A percentile compares a stretch with the other conserved stretches of the same genome.
Evolutionary conservation across 1,140 invertebrate genomes (phyloP).

Genomic region (Drosophila eugracilis): DNA sequence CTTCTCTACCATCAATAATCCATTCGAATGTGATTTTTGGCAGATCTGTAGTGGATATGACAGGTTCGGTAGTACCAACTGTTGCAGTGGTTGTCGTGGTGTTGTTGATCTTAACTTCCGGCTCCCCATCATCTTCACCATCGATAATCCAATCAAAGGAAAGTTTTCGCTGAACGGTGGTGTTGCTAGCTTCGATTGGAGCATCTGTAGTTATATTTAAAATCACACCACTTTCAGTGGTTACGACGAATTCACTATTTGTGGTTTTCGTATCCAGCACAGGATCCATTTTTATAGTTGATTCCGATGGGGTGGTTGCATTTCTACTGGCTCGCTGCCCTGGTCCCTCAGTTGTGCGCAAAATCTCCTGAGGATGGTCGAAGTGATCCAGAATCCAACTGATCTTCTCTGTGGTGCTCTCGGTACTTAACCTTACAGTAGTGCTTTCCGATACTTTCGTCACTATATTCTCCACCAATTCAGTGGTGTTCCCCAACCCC

Average conservation of each 20-base stretch:
- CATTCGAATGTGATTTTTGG: background rate
- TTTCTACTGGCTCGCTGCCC: conserved; percentile 11
- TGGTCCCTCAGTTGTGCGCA: conserved; percentile 49
- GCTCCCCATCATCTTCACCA: conserved; percentile 20
- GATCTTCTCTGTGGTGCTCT: conserved; percentile 40
- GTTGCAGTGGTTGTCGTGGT: background rate
- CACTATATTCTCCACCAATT: background rate
- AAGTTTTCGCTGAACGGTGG: conserved; percentile 18
- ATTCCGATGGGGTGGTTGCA: background rate
- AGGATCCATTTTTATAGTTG: background rate
- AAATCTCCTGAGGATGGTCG: conserved; percentile 63
- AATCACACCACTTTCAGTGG: background rate
- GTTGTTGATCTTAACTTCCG: background rate
- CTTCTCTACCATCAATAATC: conserved; percentile 10
- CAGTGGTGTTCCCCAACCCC: conserved; percentile 4
- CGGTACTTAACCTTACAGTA: background rate
- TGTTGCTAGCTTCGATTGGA: background rate
- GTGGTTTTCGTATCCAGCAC: background rate
- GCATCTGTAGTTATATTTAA: conserved; percentile 7
- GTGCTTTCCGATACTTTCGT: background rate
- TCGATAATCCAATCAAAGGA: conserved; percentile 57
- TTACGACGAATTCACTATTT: background rate
- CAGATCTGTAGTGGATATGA: background rate
- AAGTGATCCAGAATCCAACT: conserved; percentile 68
- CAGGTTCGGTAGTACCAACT: background rate